phyloP scores from a whole-genome alignment of 2,888 invertebrate species.

The Stegophylla sp. region DNA sequence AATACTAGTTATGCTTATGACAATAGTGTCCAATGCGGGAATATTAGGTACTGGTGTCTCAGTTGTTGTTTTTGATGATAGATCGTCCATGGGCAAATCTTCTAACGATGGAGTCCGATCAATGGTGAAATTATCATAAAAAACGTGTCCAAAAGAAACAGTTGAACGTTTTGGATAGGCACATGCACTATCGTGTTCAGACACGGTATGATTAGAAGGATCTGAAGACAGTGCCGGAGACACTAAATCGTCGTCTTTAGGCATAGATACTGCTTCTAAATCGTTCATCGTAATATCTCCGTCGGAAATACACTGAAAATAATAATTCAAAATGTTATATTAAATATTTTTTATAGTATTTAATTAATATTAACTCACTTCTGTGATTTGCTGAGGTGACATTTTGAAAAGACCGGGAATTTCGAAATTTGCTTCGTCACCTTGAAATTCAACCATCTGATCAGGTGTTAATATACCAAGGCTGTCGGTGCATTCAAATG shows the following conservation, averaged over 20 bases:
- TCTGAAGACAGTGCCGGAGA: conserved; percentile 60
- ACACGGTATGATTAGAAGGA: conserved; percentile 60
- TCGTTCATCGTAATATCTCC: conserved; percentile 59
- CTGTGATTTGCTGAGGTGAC: conserved; percentile 48
- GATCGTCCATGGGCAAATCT: conserved; percentile 78
- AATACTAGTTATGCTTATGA: conserved; percentile 88
- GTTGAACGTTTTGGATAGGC: conserved; percentile 58
- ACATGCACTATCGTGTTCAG: conserved; percentile 61
- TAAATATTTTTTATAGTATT: background rate
- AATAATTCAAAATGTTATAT: background rate
- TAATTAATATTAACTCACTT: conserved; percentile 19
- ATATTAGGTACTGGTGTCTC: conserved; percentile 57
- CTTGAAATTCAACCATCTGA: conserved; percentile 78
- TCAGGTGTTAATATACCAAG: conserved; percentile 87
- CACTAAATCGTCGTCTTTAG: conserved; percentile 56
- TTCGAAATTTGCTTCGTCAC: conserved; percentile 45
- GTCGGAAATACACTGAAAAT: conserved; percentile 56
- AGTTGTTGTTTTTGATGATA: conserved; percentile 58
- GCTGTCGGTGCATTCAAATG: conserved; percentile 81
- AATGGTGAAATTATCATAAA: conserved; percentile 63
- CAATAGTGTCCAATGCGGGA: conserved; percentile 71
- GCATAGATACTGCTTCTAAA: conserved; percentile 51
- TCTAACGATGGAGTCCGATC: conserved; percentile 86
- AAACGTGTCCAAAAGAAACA: conserved; percentile 55
- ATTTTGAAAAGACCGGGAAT: conserved; percentile 45